These are phyloP conservation scores for Manis crassicaudata DNA, from an alignment of 2,797 vertebrate species.

Conservation along the genomic window DNA sequence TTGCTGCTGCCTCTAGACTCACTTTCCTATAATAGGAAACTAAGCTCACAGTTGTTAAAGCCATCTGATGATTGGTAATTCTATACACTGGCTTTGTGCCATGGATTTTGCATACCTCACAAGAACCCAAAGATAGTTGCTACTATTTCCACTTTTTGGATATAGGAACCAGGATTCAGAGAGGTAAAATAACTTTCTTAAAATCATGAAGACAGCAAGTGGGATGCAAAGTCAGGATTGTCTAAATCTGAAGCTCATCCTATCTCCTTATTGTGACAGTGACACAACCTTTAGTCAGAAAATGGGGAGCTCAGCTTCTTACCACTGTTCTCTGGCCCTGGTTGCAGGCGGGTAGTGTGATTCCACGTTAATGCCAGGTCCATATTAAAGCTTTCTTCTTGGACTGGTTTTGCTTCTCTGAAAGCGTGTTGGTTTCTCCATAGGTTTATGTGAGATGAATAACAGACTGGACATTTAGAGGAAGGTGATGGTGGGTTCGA, in stretches of 20 bases:
- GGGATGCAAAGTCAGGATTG: not conserved
- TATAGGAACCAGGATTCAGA: not conserved
- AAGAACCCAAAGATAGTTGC: not conserved
- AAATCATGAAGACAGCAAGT: not conserved
- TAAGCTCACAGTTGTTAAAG: not conserved
- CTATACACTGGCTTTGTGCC: not conserved
- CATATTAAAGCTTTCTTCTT: not conserved
- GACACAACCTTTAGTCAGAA: not conserved
- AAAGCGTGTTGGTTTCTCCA: not conserved
- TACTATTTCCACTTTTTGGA: not conserved
- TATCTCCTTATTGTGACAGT: not conserved
- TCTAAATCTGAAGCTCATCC: not conserved
- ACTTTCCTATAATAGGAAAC: slow-evolving; percentile 5
- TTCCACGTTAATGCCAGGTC: not conserved
- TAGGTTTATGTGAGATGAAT: not conserved
- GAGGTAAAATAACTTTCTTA: not conserved
- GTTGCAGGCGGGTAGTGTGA: not conserved
- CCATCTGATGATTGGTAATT: not conserved
- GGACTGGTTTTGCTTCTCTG: not conserved
- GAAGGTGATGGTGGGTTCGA: not conserved
- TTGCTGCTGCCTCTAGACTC: not conserved
- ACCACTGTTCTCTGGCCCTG: not conserved
- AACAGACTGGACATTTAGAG: not conserved
- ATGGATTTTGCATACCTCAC: not conserved
- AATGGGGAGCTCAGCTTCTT: not conserved